Evolutionary conservation across 2,888 invertebrate genomes (phyloP).

Genomic region (Orthosia gothica): DNA sequence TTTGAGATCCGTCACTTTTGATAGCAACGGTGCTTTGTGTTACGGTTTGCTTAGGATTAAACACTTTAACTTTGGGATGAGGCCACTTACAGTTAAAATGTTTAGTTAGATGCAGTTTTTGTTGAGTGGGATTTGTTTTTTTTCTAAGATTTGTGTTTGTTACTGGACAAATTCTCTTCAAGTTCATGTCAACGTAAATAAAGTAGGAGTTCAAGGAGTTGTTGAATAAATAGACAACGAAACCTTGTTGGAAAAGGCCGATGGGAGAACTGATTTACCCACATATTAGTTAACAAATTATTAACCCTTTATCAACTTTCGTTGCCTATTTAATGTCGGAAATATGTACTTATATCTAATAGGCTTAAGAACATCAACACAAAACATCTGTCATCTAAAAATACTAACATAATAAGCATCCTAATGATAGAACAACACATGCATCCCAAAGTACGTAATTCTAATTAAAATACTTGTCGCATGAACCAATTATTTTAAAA

Average conservation of each 20-base stretch:
- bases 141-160: slow-evolving; percentile 33
- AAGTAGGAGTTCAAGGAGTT: not conserved
- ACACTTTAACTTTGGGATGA: slow-evolving; percentile 80
- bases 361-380: not conserved
- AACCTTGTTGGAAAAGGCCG: not conserved
- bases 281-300: not conserved
- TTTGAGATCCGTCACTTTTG: slow-evolving; percentile 88
- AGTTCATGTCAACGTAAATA: slow-evolving; percentile 7
- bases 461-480: slow-evolving; percentile 89
- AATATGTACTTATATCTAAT: not conserved
- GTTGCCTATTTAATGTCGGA: not conserved
- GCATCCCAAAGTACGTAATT: slow-evolving; percentile 64
- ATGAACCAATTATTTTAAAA: slow-evolving; percentile 83
- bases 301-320: not conserved
- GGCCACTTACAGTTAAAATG: slow-evolving; percentile 75
- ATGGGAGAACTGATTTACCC: too few species aligned
- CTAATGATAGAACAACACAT: slow-evolving; percentile 57
- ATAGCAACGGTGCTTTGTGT: slow-evolving; percentile 81
- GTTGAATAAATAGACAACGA: not conserved
- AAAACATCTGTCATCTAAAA: slow-evolving; percentile 50
- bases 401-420: slow-evolving; percentile 29
- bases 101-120: slow-evolving; percentile 68
- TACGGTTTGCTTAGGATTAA: slow-evolving; percentile 84
- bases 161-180: slow-evolving; percentile 8
- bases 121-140: slow-evolving; percentile 23